A percentile compares a stretch with the other conserved stretches of the same genome.
Evolutionary conservation across 2,888 invertebrate genomes (phyloP).

Genomic region (Tachina grossa): DNA sequence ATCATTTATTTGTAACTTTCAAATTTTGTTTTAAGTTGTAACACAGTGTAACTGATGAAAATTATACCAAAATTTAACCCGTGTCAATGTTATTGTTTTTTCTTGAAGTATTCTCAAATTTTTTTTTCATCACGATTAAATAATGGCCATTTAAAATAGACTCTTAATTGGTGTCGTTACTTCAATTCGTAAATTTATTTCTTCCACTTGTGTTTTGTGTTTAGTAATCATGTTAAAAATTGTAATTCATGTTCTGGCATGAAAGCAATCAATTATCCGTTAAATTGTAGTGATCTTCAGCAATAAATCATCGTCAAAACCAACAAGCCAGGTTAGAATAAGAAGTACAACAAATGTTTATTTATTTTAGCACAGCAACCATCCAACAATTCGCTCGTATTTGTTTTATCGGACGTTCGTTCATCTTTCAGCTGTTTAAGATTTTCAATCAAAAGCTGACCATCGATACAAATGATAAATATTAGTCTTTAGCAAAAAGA

Average conservation of each 20-base stretch:
- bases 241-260: conserved; percentile 50
- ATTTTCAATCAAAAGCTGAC: not conserved
- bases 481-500: conserved; percentile 5
- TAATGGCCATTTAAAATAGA: not conserved
- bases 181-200: conserved; percentile 25
- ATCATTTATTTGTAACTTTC: too few species aligned
- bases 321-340: conserved; percentile 40
- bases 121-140: not conserved
- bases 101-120: not conserved
- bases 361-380: not conserved
- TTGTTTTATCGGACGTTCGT: not conserved
- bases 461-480: conserved; percentile 21
- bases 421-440: not conserved
- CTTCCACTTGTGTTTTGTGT: conserved; percentile 31
- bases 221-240: conserved; percentile 53
- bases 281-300: conserved; percentile 61
- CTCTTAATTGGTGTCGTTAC: conserved; percentile 25
- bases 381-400: not conserved
- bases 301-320: conserved; percentile 54
- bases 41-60: not conserved
- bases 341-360: not conserved
- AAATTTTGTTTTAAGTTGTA: not conserved
- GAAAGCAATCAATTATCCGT: conserved; percentile 61
- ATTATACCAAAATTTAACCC: not conserved
- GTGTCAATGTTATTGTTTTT: not conserved